Percentiles rank a stretch among this genome's conserved stretches.
phyloP scores from a whole-genome alignment of 2,888 invertebrate species.

The Lasioglossum zephyrum region DNA sequence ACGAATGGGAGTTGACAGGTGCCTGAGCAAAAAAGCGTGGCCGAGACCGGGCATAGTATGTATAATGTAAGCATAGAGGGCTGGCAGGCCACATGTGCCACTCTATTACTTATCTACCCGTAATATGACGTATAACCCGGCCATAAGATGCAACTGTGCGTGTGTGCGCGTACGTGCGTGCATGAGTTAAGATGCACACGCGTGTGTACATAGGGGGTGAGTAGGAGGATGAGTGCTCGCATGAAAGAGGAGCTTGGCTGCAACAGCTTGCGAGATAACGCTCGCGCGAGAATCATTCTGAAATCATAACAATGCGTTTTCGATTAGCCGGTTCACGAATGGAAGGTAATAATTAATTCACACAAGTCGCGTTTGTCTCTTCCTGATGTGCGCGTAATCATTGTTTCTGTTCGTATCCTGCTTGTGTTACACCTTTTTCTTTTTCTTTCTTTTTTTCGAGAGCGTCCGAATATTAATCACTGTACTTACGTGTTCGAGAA shows the following conservation, averaged over 20 bases:
- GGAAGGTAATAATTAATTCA: background rate
- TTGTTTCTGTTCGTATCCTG: background rate
- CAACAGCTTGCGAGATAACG: conserved; percentile 29
- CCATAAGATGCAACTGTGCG: conserved; percentile 69
- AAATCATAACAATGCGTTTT: conserved; percentile 42
- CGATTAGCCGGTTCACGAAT: conserved; percentile 10
- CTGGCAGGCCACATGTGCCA: conserved; percentile 83
- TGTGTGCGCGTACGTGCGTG: conserved; percentile 22
- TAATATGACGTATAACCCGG: conserved; percentile 77
- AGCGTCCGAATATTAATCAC: too few species aligned
- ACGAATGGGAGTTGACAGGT: conserved; percentile 83
- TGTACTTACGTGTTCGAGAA: background rate
- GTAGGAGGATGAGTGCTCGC: conserved; percentile 38
- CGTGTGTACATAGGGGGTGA: conserved; percentile 37
- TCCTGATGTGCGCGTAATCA: background rate
- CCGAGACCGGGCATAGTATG: conserved; percentile 69
- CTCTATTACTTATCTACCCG: conserved; percentile 81
- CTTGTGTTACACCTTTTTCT: too few species aligned
- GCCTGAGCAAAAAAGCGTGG: conserved; percentile 79
- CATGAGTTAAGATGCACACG: conserved; percentile 41
- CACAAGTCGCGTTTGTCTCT: background rate
- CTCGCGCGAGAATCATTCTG: conserved; percentile 17
- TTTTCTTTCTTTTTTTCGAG: too few species aligned
- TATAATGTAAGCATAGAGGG: conserved; percentile 81
- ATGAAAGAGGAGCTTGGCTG: conserved; percentile 29